Base-by-base conservation (phyloP, 2,888 invertebrate genomes). In the Plebejus argus region DNA sequence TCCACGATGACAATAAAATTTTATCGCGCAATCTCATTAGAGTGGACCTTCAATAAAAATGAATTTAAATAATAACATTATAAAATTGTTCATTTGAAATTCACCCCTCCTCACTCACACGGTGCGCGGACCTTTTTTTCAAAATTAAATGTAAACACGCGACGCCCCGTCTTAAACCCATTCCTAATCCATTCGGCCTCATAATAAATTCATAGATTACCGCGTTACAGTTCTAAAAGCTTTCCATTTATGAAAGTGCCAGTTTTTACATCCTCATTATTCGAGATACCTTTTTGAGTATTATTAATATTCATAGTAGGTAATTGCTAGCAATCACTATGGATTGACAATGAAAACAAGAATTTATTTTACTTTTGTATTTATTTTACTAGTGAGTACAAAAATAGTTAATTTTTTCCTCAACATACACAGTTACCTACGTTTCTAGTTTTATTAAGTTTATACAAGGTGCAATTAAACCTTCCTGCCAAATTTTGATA, bases 71-170 rank as follows among this genome's bases (percentile, higher is more conserved):
- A 53, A 53, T 74, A 23, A 53, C 74, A 53, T 74, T 74, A 74
- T 49, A 18, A 74, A 74, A 74, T 28, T 74, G 28, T 74, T 74
- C 74, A 74, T 74, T 74, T 74, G 23, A 74, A 74, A 74, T 74
- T 74, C 53, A 74, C 74, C 74, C 74, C 53, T 74, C 53, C 49
- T 28, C 74, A 53, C 74, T 74, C 49, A 49, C 49, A 74, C 74
- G 72, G 23, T 15, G 45, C 72, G 33, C 23, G 28, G 28, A 74
- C 74, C 49, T 74, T 74, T 53, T 74, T 74, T 74, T 28, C 74
- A 28, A 74, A 74, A 74, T 74, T 74, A 74, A 74, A 74, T 74
- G 74, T 74, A 74, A 74, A 74, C 74, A 74, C 74, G 74, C 74
- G 74, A 74, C 74, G 49, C 53, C 72, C 49, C 74, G 74, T 74